phyloP scores from a whole-genome alignment of 2,888 invertebrate genomes.

The Phortica magna region DNA sequence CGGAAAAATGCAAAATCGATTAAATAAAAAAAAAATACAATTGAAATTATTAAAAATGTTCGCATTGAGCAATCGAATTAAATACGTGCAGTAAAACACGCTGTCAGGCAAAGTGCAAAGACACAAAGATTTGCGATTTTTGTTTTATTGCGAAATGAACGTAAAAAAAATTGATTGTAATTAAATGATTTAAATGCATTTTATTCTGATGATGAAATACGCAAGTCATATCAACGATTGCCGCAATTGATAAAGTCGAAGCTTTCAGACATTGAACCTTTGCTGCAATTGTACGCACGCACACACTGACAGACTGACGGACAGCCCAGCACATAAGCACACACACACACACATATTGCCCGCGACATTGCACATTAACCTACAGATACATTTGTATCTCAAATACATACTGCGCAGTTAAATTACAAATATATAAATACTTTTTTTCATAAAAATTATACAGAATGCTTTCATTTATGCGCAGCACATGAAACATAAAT shows the following conservation, averaged over 20 bases:
- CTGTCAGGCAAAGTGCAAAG: not conserved
- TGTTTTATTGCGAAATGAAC: not conserved
- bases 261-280: conserved; percentile 10
- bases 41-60: not conserved
- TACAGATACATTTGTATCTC: conserved; percentile 12
- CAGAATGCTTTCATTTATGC: not conserved
- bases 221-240: conserved; percentile 23
- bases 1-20: too few relatives aligned
- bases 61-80: not conserved
- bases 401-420: conserved; percentile 15
- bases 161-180: not conserved
- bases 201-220: not conserved
- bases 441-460: not conserved
- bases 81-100: conserved; percentile 8
- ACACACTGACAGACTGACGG: not conserved
- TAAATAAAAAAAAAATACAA: too few relatives aligned
- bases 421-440: too few relatives aligned
- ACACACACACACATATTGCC: not conserved
- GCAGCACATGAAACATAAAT: not conserved
- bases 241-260: not conserved
- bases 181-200: not conserved
- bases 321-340: not conserved
- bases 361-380: not conserved
- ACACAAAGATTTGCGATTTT: not conserved
- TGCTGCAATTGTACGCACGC: not conserved